Evolutionary conservation across 2,797 vertebrate genomes (phyloP).

Genomic region (Okamejei kenojei): DNA sequence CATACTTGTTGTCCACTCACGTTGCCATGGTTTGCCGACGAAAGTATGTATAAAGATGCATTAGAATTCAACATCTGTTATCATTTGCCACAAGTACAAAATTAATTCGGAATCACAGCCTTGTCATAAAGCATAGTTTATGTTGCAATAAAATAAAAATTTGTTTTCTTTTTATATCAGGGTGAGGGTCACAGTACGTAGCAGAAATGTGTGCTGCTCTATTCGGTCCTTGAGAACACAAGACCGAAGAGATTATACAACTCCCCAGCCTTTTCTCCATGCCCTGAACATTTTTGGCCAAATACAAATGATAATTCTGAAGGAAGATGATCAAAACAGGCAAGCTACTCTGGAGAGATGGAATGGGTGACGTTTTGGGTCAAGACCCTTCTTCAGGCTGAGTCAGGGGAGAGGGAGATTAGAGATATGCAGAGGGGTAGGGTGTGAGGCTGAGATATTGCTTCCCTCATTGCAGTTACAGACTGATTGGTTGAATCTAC

Average conservation of each 20-base stretch:
- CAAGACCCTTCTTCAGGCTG: no score
- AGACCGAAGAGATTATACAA: neutral
- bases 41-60: neutral
- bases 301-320: neutral
- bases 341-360: no score
- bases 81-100: neutral
- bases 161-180: neutral
- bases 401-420: no score
- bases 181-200: neutral
- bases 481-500: no score
- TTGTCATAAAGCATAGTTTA: neutral
- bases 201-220: neutral
- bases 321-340: no score
- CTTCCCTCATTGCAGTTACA: no score
- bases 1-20: neutral
- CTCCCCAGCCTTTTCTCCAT: neutral
- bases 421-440: no score
- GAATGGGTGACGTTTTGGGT: no score
- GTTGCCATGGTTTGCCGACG: slow-evolving; percentile 15
- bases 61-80: neutral
- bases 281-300: neutral
- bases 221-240: neutral
- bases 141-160: neutral
- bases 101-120: neutral
- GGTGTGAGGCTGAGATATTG: no score